These are phyloP conservation scores for Drosophila merina DNA, from an alignment of 2,888 invertebrate genomes.

Conservation along the genomic window DNA sequence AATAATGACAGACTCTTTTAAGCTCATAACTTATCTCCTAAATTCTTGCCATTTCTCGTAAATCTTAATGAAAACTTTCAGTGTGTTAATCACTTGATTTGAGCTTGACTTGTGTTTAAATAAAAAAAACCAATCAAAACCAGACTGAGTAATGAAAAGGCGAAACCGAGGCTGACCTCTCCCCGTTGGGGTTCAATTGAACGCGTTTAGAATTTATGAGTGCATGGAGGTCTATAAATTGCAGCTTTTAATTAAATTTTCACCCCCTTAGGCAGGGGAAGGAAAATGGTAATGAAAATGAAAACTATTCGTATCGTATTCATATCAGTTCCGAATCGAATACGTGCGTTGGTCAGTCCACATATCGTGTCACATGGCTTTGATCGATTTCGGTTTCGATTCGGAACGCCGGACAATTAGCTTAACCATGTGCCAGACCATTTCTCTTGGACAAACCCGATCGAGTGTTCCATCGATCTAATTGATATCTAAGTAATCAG, in stretches of 20 bases:
- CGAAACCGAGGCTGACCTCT: slow-evolving; percentile 53
- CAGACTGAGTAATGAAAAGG: slow-evolving; percentile 27
- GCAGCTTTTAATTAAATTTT: slow-evolving; percentile 67
- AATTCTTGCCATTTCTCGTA: neutral
- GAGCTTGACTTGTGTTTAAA: too few species aligned
- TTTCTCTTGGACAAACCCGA: slow-evolving; percentile 24
- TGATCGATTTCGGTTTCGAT: slow-evolving; percentile 65
- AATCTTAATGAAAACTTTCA: slow-evolving; percentile 2
- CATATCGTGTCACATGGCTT: slow-evolving; percentile 61
- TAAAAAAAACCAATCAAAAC: slow-evolving; percentile 15
- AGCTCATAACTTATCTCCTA: neutral
- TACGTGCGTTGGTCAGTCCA: slow-evolving; percentile 55
- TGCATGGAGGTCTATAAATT: slow-evolving; percentile 59
- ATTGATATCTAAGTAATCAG: slow-evolving; percentile 73
- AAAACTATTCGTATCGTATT: slow-evolving; percentile 19
- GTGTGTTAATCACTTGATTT: slow-evolving; percentile 10
- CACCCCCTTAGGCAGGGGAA: neutral
- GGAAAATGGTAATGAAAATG: slow-evolving; percentile 27
- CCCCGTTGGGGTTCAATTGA: slow-evolving; percentile 53
- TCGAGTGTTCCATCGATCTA: slow-evolving; percentile 42
- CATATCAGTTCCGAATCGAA: slow-evolving; percentile 59
- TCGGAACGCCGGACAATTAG: slow-evolving; percentile 45
- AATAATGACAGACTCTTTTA: neutral
- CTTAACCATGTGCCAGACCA: slow-evolving; percentile 29
- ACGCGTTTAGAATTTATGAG: slow-evolving; percentile 66